Percentiles rank a stretch among this genome's conserved stretches.
Evolutionary conservation across 2,797 vertebrate genomes (phyloP).

Genomic region (Xenentodon cancila): DNA sequence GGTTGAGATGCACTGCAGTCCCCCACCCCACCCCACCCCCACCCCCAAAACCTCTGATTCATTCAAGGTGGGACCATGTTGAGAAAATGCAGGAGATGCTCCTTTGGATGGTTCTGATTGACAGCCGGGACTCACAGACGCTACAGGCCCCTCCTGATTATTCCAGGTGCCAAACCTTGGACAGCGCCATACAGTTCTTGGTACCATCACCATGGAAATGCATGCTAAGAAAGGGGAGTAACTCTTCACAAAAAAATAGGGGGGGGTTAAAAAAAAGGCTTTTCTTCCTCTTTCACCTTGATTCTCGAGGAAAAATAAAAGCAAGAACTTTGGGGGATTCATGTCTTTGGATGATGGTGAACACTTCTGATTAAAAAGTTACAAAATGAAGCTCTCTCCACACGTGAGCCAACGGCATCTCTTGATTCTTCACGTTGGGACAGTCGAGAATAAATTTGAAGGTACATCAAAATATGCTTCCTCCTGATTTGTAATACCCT

Average conservation of each 20-base stretch:
- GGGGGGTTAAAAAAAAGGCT: conserved; percentile 14
- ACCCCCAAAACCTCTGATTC: conserved; percentile 74
- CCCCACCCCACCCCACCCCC: conserved; percentile 37
- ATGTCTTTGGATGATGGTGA: conserved; percentile 64
- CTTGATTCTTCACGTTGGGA: conserved; percentile 77
- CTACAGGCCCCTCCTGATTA: conserved; percentile 65
- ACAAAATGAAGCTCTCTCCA: conserved; percentile 71
- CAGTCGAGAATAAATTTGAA: conserved; percentile 66
- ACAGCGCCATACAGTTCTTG: conserved; percentile 51
- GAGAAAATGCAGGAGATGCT: conserved; percentile 42
- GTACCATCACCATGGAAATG: conserved; percentile 71
- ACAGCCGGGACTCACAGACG: conserved; percentile 57
- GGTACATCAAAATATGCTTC: conserved; percentile 73
- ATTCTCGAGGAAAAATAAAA: conserved; percentile 71
- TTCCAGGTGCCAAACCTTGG: conserved; percentile 58
- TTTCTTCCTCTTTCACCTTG: conserved; percentile 70
- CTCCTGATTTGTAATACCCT: conserved; percentile 79
- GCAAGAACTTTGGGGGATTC: conserved; percentile 32
- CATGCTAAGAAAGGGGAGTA: conserved; percentile 63
- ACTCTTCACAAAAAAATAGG: conserved; percentile 41
- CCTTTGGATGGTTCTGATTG: conserved; percentile 66
- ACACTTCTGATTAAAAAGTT: conserved; percentile 72
- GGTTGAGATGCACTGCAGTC: conserved; percentile 47
- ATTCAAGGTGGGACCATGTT: conserved; percentile 66
- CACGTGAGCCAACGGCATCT: conserved; percentile 65